A percentile compares a stretch with the other conserved stretches of the same genome.
These are phyloP conservation scores for Mechanitis messenoides DNA, from an alignment of 2,888 invertebrate genomes.

Conservation along the genomic window DNA sequence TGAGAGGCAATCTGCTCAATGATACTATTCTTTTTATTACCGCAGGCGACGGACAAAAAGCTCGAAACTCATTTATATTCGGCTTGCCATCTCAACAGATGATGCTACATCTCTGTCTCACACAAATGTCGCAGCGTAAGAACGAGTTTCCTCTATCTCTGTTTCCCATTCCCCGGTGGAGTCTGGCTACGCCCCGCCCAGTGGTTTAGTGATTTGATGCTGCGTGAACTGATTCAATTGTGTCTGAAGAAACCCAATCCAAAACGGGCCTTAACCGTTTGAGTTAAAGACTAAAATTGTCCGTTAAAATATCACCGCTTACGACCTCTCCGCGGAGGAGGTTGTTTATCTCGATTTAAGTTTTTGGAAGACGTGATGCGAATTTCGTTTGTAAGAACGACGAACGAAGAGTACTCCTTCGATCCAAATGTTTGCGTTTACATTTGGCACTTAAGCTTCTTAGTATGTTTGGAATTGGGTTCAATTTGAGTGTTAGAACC, in stretches of 20 bases:
- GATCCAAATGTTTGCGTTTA: slow-evolving; percentile 54
- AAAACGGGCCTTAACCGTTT: slow-evolving; percentile 67
- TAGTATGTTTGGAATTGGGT: slow-evolving; percentile 39
- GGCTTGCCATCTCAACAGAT: slow-evolving; percentile 58
- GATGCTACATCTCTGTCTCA: slow-evolving; percentile 58
- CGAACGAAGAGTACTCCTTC: slow-evolving; percentile 69
- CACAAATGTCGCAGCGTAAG: slow-evolving; percentile 36
- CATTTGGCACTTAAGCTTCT: slow-evolving; percentile 56
- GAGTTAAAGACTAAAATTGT: slow-evolving; percentile 72
- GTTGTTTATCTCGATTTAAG: slow-evolving; percentile 75
- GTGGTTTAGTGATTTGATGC: slow-evolving; percentile 78
- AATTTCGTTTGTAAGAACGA: slow-evolving; percentile 72
- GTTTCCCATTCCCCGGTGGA: slow-evolving; percentile 67
- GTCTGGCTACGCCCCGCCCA: slow-evolving; percentile 74
- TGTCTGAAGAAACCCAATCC: slow-evolving; percentile 53
- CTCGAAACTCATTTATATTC: slow-evolving; percentile 65
- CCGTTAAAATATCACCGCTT: slow-evolving; percentile 68
- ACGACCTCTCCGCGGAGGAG: slow-evolving; percentile 67
- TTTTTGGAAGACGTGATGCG: slow-evolving; percentile 75
- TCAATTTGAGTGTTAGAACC: slow-evolving; percentile 66
- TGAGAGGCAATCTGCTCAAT: slow-evolving; percentile 72
- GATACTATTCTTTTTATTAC: slow-evolving; percentile 73
- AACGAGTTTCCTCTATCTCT: slow-evolving; percentile 57
- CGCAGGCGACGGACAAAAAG: slow-evolving; percentile 68
- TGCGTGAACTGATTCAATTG: slow-evolving; percentile 78